phyloP scores from a whole-genome alignment of 2,113 vertebrate genomes.

The Chlamydotis undulata region DNA sequence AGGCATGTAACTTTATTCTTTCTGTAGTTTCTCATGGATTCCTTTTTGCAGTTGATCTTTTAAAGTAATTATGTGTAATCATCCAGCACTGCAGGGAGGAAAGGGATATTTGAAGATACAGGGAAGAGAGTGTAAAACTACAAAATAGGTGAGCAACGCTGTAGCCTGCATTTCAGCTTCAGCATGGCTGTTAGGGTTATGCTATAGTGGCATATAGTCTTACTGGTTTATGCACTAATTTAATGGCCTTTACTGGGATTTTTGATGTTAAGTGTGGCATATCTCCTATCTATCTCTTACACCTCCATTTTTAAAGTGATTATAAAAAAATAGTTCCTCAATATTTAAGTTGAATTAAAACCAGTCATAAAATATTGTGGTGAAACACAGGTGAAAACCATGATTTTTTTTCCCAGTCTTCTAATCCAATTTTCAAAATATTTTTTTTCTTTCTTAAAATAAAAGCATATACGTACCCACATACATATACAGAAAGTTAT shows the following conservation, averaged over 20 bases:
- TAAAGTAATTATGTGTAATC: neutral
- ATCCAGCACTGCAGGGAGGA: neutral
- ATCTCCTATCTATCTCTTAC: neutral
- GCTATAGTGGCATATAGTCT: neutral
- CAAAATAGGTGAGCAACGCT: neutral
- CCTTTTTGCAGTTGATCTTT: neutral
- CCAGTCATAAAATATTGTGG: neutral
- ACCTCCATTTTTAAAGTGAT: neutral
- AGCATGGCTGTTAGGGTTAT: neutral
- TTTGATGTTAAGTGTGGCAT: neutral
- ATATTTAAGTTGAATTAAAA: neutral
- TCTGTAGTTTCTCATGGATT: neutral
- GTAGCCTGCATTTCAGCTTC: neutral
- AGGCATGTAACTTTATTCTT: neutral
- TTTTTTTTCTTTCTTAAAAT: neutral
- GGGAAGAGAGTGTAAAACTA: neutral
- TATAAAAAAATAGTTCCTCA: neutral
- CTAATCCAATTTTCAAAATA: neutral
- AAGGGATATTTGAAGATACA: neutral
- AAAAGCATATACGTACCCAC: neutral
- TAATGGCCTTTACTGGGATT: neutral
- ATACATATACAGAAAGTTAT: neutral
- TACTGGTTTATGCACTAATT: neutral
- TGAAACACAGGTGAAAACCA: neutral
- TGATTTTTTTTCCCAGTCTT: neutral